A percentile compares a stretch with the other conserved stretches of the same genome.
Evolutionary conservation across 1,140 invertebrate genomes (phyloP).

Genomic region (Apis florea): DNA sequence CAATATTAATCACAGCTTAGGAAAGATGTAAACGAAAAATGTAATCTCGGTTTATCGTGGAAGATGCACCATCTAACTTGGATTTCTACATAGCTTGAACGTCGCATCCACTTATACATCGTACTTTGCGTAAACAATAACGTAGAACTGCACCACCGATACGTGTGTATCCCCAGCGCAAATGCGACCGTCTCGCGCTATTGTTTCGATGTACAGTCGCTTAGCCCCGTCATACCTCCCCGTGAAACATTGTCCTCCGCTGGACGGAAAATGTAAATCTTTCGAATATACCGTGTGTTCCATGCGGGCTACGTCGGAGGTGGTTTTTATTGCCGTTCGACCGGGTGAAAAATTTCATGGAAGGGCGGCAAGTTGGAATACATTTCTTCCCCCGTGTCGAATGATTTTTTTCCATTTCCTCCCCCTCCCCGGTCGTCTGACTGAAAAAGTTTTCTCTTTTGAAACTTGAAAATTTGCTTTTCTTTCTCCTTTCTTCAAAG

Average conservation of each 20-base stretch:
- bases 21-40: neutral
- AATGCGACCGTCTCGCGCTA: conserved; percentile 11
- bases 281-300: conserved; percentile 5
- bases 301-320: neutral
- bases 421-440: too few species aligned
- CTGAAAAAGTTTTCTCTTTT: too few species aligned
- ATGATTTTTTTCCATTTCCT: neutral
- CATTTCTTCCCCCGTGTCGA: neutral
- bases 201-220: conserved; percentile 15
- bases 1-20: neutral
- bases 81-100: conserved; percentile 36
- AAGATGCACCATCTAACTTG: conserved; percentile 54
- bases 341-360: neutral
- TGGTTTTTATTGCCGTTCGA: neutral
- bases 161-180: neutral
- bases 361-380: neutral
- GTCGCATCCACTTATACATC: conserved; percentile 43
- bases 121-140: conserved; percentile 55
- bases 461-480: too few species aligned
- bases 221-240: conserved; percentile 13
- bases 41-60: conserved; percentile 35
- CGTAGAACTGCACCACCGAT: conserved; percentile 11
- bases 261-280: conserved; percentile 24
- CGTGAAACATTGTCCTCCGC: conserved; percentile 19
- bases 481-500: too few species aligned